These are phyloP conservation scores for Platyura marginata DNA, from an alignment of 1,140 invertebrate genomes.

Conservation along the genomic window DNA sequence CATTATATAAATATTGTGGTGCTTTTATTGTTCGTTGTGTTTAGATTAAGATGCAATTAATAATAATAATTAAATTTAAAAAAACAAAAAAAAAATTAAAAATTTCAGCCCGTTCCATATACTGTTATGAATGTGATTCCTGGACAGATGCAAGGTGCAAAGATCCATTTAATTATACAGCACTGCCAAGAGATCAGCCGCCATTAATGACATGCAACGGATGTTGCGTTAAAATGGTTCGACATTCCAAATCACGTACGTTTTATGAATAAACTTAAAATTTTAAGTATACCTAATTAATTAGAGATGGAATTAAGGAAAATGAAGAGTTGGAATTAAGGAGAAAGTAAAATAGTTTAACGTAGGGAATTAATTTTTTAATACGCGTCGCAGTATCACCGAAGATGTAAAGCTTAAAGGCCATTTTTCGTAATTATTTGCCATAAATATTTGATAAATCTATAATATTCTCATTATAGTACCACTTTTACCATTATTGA, in stretches of 20 bases:
- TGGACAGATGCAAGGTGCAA: constrained; percentile 74
- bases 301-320: no score
- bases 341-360: neutral
- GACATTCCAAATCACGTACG: constrained; percentile 74
- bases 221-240: constrained; percentile 88
- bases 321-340: neutral
- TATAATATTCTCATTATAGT: no score
- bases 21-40: neutral
- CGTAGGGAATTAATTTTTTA: neutral
- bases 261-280: no score
- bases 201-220: constrained; percentile 73
- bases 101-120: constrained; percentile 58
- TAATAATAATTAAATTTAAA: neutral
- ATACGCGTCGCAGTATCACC: neutral
- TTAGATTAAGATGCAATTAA: neutral
- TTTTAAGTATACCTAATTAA: no score
- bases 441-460: no score
- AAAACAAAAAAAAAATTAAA: neutral
- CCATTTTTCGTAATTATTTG: no score
- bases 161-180: constrained; percentile 85
- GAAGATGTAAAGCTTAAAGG: no score
- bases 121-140: constrained; percentile 86
- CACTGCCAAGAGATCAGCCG: constrained; percentile 62
- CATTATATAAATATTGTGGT: neutral
- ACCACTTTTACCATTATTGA: no score